Base-by-base conservation (phyloP, 2,797 vertebrate species). In the Artibeus lituratus region DNA sequence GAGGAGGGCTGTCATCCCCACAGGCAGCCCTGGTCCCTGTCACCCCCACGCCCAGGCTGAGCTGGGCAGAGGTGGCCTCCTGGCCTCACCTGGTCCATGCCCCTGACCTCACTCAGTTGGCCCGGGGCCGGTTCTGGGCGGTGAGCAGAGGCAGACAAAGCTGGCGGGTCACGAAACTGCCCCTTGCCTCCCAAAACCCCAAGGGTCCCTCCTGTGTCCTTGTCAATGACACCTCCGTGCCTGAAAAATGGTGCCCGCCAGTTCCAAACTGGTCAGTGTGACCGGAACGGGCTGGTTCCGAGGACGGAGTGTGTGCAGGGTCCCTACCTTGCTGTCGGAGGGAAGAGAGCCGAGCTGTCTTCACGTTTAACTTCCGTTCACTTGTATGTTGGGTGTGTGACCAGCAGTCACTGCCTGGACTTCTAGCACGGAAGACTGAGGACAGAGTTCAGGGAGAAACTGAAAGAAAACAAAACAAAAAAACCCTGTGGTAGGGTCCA, bases 401-500 rank as follows among this genome's bases (percentile, higher is more conserved):
- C 19, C 88, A 49, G 42, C 42, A n/a, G 22, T 59, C 59, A 78
- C 42, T 37, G 22, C 44, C 53, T 4, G 51, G n/a, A 91, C 86
- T 65, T 70, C 32, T 22, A 77, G 49, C 73, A 22, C 35, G 53
- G 39, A 94, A 94, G 84, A 91, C 10, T 39, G 51, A 90, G 65
- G 80, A 67, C 44, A 84, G 55, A 24, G 77, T 92, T 87, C 80
- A 70, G 59, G 29, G 16, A 59, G 44, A 35, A 47, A 10, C 11
- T 12, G 8, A 32, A 32, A 53, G 49, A 94, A 44, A 44, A 44
- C 7, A 44, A 44, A 44, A 44, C 7, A 44, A 44, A 44, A 44
- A 44, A 95, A 87, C 96, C 86, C 82, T 76, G 90, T 32, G 77
- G 4, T 59, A 32, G 81, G 49, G 88, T 89, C 32, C 90, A 77